Evolutionary conservation across 2,113 vertebrate species (phyloP).

Genomic region (Mungos mungo): DNA sequence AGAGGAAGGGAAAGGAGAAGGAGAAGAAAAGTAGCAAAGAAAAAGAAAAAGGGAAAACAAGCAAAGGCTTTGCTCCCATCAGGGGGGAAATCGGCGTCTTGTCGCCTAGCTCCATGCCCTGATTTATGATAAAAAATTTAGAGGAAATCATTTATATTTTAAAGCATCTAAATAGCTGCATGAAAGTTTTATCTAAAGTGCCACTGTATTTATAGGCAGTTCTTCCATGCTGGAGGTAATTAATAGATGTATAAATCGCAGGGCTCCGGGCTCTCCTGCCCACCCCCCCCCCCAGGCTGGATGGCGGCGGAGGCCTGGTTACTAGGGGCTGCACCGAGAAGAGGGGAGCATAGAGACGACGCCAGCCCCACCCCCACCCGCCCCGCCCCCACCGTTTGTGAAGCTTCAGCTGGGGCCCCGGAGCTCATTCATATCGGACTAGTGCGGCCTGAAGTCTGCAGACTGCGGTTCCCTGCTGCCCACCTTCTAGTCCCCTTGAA

Average conservation of each 20-base stretch:
- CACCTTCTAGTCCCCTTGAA: background rate
- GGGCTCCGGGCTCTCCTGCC: constrained; percentile 66
- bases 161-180: constrained; percentile 91
- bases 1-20: background rate
- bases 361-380: background rate
- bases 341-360: accelerated
- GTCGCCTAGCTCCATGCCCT: constrained; percentile 82
- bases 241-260: constrained; percentile 89
- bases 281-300: background rate
- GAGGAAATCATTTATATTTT: constrained; percentile 94
- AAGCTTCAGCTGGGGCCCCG: background rate
- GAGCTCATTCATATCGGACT: background rate
- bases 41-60: constrained; percentile 30
- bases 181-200: constrained; percentile 92
- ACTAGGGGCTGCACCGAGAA: background rate
- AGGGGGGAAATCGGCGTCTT: constrained; percentile 72
- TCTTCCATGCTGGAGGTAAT: constrained; percentile 86
- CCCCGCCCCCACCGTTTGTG: too few species aligned
- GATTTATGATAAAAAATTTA: constrained; percentile 94
- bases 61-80: constrained; percentile 55
- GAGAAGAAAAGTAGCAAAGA: background rate
- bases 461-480: background rate
- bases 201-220: constrained; percentile 86
- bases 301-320: background rate
- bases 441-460: accelerated